Evolutionary conservation across 2,113 vertebrate species (phyloP).

Genomic region (Nycticebus coucang): DNA sequence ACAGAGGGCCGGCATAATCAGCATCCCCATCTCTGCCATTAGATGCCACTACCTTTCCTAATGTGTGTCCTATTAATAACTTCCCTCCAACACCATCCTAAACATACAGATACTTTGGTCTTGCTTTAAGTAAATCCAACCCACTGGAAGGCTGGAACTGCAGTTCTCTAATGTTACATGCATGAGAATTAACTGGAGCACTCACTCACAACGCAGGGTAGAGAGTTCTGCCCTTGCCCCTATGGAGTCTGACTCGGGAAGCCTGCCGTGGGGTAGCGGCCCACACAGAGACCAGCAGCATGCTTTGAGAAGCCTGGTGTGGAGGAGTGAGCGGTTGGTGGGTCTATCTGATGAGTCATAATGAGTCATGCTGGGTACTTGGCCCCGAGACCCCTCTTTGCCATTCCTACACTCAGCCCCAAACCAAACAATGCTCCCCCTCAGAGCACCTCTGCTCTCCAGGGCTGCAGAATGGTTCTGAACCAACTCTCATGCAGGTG

Average conservation of each 20-base stretch:
- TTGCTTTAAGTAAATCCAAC: not conserved
- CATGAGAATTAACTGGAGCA: not conserved
- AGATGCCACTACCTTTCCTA: not conserved
- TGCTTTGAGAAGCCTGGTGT: not conserved
- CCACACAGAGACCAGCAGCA: rapidly evolving
- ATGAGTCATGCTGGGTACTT: not conserved
- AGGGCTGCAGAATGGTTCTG: rapidly evolving
- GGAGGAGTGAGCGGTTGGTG: not conserved
- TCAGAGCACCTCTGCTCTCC: rapidly evolving
- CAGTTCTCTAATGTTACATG: not conserved
- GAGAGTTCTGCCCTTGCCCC: not conserved
- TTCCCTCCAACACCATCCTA: too few species aligned
- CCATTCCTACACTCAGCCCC: not conserved
- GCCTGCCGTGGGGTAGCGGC: rapidly evolving
- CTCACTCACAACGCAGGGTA: not conserved
- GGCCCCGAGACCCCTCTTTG: not conserved
- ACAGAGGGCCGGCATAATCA: not conserved
- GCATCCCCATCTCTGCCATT: not conserved
- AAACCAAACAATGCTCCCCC: not conserved
- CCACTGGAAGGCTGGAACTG: not conserved
- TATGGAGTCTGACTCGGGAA: not conserved
- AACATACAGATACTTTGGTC: not conserved
- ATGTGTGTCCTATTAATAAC: not conserved
- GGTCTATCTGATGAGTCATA: not conserved
- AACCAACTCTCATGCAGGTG: rapidly evolving